phyloP scores from a whole-genome alignment of 1,140 invertebrate genomes.

The Magallana ariakensis region DNA sequence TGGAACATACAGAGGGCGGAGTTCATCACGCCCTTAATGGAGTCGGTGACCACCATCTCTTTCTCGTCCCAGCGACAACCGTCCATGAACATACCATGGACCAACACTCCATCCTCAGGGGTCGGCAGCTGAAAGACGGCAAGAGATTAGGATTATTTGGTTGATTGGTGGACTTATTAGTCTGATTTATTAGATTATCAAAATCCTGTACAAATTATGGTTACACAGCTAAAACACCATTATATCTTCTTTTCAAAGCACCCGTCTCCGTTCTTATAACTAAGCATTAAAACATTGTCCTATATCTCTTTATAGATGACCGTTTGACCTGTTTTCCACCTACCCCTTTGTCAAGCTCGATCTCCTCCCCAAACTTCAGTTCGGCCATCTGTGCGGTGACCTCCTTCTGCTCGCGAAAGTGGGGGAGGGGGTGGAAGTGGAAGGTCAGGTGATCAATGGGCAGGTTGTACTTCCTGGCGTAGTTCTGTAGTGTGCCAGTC shows the following conservation, averaged over 20 bases:
- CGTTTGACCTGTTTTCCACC: neutral
- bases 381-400: constrained; percentile 72
- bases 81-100: constrained; percentile 93
- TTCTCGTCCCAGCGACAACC: constrained; percentile 89
- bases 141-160: too few relatives aligned
- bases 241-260: too few relatives aligned
- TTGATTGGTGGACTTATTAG: too few relatives aligned
- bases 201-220: too few relatives aligned
- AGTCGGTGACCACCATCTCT: constrained; percentile 85
- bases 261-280: too few relatives aligned
- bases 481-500: constrained; percentile 91
- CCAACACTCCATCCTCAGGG: constrained; percentile 87
- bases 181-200: too few relatives aligned
- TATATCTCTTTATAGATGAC: too few relatives aligned
- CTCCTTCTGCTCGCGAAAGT: constrained; percentile 81
- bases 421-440: constrained; percentile 84
- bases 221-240: too few relatives aligned
- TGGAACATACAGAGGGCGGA: too few relatives aligned
- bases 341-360: constrained; percentile 80
- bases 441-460: constrained; percentile 93
- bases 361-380: constrained; percentile 78
- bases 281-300: too few relatives aligned
- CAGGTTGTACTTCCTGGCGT: constrained; percentile 89
- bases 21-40: too few relatives aligned
- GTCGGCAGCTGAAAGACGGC: too few relatives aligned